Conservation (phyloP, 2,113 vertebrate genomes). For the Paedocypris sp. region DNA sequence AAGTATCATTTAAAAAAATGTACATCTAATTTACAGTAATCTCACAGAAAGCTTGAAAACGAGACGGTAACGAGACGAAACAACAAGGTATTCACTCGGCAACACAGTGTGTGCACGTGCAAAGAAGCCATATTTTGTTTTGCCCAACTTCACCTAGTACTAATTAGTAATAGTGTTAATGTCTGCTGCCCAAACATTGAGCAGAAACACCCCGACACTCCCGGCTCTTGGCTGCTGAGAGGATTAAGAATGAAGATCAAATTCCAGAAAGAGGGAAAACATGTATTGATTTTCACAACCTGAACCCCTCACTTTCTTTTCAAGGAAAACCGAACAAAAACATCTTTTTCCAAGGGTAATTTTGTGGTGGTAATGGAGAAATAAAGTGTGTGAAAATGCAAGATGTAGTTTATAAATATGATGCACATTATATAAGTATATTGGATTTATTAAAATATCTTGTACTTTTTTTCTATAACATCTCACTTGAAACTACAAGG, state of each 20-base stretch:
- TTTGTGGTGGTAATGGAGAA: too few relatives aligned
- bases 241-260: not conserved
- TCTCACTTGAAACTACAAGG: too few relatives aligned
- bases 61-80: not conserved
- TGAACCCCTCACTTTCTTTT: too few relatives aligned
- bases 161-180: conserved; percentile 34
- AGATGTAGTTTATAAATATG: too few relatives aligned
- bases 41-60: not conserved
- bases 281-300: not conserved
- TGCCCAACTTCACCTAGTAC: conserved; percentile 43
- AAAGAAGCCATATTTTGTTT: conserved; percentile 48
- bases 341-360: too few relatives aligned
- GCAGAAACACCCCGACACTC: conserved; percentile 37
- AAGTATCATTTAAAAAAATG: not conserved
- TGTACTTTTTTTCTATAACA: too few relatives aligned
- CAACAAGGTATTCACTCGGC: not conserved
- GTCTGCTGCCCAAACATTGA: conserved; percentile 40
- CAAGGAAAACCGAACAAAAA: too few relatives aligned
- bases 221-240: conserved; percentile 24
- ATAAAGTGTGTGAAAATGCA: too few relatives aligned
- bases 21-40: not conserved
- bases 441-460: too few relatives aligned
- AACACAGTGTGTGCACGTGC: conserved; percentile 10
- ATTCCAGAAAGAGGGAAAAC: not conserved
- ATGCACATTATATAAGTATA: too few relatives aligned